phyloP scores from a whole-genome alignment of 2,797 vertebrate species.

The Sebastes trivittatus region DNA sequence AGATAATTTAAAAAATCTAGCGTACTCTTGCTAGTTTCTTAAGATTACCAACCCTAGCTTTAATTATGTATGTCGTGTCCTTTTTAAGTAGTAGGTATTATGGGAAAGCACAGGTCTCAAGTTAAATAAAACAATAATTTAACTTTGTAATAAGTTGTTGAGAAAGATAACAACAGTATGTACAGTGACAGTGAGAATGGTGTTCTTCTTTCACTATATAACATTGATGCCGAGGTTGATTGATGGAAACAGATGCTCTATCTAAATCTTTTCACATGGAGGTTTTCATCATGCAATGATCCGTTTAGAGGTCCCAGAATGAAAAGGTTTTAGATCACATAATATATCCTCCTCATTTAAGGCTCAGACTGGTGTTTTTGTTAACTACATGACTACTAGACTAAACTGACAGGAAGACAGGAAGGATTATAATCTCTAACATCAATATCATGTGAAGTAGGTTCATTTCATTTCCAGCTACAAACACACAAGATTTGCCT shows the following conservation, averaged over 20 bases:
- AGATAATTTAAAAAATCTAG: too few relatives aligned
- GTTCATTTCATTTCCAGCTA: constrained; percentile 55
- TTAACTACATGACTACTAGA: constrained; percentile 17
- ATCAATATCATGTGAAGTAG: constrained; percentile 30
- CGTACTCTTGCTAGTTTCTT: too few relatives aligned
- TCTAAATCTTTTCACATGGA: background rate
- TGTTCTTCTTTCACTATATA: background rate
- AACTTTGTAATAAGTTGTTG: background rate
- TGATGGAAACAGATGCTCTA: background rate
- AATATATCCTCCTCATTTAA: constrained; percentile 22
- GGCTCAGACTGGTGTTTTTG: constrained; percentile 22
- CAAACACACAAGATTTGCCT: constrained; percentile 48
- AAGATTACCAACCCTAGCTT: too few relatives aligned
- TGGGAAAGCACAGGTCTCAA: background rate
- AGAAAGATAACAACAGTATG: background rate
- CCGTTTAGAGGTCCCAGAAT: background rate
- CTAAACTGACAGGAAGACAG: constrained; percentile 31
- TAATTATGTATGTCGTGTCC: background rate
- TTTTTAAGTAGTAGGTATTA: background rate
- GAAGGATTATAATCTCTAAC: constrained; percentile 36
- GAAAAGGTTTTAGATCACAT: background rate
- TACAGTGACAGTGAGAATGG: background rate
- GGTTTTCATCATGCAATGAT: background rate
- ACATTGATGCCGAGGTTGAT: background rate
- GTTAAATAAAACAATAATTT: background rate